Conservation (phyloP, 1,140 invertebrate species). For the Papilio machaon region DNA sequence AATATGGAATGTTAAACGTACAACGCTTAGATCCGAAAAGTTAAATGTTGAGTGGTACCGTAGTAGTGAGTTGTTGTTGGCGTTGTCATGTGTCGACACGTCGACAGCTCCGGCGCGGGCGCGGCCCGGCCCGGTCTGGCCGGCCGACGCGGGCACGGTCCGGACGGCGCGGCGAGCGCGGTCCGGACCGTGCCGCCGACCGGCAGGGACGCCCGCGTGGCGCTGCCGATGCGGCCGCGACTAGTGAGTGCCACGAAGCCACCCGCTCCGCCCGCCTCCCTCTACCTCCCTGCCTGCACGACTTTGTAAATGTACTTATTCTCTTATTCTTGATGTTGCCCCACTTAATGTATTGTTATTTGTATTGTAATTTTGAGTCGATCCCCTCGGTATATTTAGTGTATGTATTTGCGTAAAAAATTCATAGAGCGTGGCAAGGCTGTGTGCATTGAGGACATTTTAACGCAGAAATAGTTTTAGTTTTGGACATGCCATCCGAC, state of each 20-base stretch:
- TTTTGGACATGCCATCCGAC: conserved; percentile 74
- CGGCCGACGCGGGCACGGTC: conserved; percentile 32
- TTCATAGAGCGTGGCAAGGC: conserved; percentile 86
- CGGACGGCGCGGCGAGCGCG: conserved; percentile 31
- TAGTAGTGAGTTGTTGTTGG: conserved; percentile 78
- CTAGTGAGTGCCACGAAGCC: conserved; percentile 61
- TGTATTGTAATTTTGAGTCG: conserved; percentile 77
- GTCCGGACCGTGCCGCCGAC: conserved; percentile 22
- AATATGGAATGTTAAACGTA: conserved; percentile 78
- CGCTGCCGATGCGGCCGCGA: conserved; percentile 67
- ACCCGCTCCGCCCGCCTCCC: conserved; percentile 57
- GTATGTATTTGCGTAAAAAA: conserved; percentile 77
- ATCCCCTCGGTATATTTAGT: conserved; percentile 78
- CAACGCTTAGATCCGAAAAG: conserved; percentile 74
- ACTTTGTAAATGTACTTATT: conserved; percentile 73
- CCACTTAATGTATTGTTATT: conserved; percentile 77
- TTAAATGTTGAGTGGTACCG: conserved; percentile 80
- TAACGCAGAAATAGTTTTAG: conserved; percentile 79
- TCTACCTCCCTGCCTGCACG: conserved; percentile 75
- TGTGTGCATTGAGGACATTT: conserved; percentile 85
- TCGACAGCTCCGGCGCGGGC: conserved; percentile 63
- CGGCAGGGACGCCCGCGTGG: conserved; percentile 47
- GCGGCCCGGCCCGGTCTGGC: conserved; percentile 42
- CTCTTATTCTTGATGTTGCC: conserved; percentile 75
- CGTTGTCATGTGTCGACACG: conserved; percentile 67